These are phyloP conservation scores for Omphaloscelis lunosa DNA, from an alignment of 2,888 invertebrate genomes.

Conservation along the genomic window DNA sequence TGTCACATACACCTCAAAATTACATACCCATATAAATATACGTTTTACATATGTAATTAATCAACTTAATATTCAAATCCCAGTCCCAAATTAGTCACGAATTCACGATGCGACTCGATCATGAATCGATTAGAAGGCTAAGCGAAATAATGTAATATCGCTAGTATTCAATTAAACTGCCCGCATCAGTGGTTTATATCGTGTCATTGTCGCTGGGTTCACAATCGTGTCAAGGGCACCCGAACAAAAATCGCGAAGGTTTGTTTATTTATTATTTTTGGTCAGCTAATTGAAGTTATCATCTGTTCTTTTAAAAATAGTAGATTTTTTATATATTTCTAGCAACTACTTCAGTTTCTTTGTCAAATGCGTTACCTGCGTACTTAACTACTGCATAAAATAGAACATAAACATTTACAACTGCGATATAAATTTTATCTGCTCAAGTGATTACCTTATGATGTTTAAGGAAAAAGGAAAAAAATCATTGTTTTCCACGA, in stretches of 20 bases:
- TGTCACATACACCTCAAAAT: not conserved
- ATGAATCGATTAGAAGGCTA: constrained; percentile 60
- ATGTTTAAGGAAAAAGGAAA: constrained; percentile 24
- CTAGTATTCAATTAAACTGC: constrained; percentile 74
- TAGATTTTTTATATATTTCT: not conserved
- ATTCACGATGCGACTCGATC: constrained; percentile 31
- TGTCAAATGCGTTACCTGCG: not conserved
- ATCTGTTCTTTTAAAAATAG: not conserved
- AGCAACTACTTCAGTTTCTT: not conserved
- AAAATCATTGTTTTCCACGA: constrained; percentile 6
- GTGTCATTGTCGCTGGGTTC: constrained; percentile 81
- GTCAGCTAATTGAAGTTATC: constrained; percentile 10
- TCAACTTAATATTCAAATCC: constrained; percentile 27
- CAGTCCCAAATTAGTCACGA: constrained; percentile 24
- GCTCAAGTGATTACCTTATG: not conserved
- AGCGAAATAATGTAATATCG: constrained; percentile 47
- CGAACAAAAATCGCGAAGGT: constrained; percentile 76
- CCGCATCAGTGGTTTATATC: constrained; percentile 84
- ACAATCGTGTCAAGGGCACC: constrained; percentile 85
- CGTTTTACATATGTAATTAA: not conserved
- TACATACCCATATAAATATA: not conserved
- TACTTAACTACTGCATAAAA: too few species aligned
- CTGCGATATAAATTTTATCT: constrained; percentile 1
- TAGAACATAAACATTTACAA: not conserved
- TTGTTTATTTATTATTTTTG: constrained; percentile 72